Conservation (phyloP, 2,113 vertebrate species). For the Scortum barcoo region DNA sequence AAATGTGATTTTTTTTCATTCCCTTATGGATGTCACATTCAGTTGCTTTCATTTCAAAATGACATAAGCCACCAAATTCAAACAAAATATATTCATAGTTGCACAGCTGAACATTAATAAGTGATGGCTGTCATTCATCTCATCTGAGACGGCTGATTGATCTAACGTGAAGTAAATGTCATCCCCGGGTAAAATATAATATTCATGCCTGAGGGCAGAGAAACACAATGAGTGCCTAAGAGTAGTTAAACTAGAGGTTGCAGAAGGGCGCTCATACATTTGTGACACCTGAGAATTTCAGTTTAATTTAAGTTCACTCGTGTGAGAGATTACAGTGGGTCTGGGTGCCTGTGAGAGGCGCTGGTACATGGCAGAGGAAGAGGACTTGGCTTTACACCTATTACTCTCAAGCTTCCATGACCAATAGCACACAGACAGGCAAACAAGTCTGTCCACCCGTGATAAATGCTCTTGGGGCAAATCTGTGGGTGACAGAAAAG, state of each 20-base stretch:
- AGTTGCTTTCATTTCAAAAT: conserved; percentile 50
- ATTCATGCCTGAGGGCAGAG: not conserved
- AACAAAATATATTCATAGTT: conserved; percentile 40
- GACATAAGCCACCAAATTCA: conserved; percentile 41
- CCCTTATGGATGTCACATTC: conserved; percentile 41
- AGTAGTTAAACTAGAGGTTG: conserved; percentile 31
- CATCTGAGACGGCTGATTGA: conserved; percentile 3
- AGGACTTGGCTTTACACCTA: conserved; percentile 68
- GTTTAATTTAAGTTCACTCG: conserved; percentile 69
- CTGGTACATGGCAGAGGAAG: conserved; percentile 55
- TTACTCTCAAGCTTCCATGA: conserved; percentile 71
- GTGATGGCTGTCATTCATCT: conserved; percentile 46
- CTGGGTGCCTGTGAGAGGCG: conserved; percentile 47
- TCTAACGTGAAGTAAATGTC: conserved; percentile 10
- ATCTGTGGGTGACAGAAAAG: conserved; percentile 50
- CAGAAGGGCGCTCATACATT: conserved; percentile 47
- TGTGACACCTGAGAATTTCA: conserved; percentile 67
- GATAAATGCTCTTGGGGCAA: conserved; percentile 67
- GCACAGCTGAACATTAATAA: conserved; percentile 41
- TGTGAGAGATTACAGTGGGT: conserved; percentile 66
- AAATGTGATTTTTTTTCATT: conserved; percentile 44
- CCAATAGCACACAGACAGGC: conserved; percentile 63
- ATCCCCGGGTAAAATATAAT: conserved; percentile 15
- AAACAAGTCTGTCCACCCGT: conserved; percentile 60
- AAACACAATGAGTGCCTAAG: conserved; percentile 6